A percentile compares a stretch with the other conserved stretches of the same genome.
These are phyloP conservation scores for Phyllotreta striolata DNA, from an alignment of 2,888 invertebrate genomes.

Conservation along the genomic window DNA sequence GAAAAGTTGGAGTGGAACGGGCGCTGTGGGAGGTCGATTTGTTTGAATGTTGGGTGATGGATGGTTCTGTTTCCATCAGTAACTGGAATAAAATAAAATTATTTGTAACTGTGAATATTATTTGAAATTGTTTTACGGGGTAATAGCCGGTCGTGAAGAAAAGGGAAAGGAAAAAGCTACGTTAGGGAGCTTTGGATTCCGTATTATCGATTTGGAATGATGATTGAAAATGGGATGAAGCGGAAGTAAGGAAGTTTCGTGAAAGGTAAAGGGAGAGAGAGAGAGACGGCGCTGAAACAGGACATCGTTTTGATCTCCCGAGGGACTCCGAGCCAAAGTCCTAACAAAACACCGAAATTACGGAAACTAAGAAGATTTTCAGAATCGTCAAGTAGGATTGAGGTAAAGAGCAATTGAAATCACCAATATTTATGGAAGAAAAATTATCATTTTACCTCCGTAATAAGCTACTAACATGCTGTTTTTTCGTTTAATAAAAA, in stretches of 20 bases:
- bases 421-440: no score
- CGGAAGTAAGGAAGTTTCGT: conserved; percentile 59
- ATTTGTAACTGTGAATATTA: conserved; percentile 2
- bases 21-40: not conserved
- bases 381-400: not conserved
- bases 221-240: conserved; percentile 61
- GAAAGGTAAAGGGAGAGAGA: conserved; percentile 47
- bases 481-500: conserved; percentile 1
- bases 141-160: not conserved
- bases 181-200: not conserved
- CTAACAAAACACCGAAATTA: conserved; percentile 24
- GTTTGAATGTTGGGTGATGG: not conserved
- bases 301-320: conserved; percentile 53
- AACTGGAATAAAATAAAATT: conserved; percentile 2
- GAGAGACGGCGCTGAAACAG: conserved; percentile 53
- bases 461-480: no score
- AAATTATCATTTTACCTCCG: no score
- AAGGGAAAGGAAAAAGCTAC: not conserved
- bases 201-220: conserved; percentile 55
- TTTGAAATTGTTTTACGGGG: not conserved
- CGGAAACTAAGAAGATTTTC: conserved; percentile 8
- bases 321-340: conserved; percentile 37
- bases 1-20: not conserved
- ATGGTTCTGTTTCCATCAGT: conserved; percentile 2
- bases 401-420: no score